Evolutionary conservation across 2,888 invertebrate species (phyloP), one percentile per base, ranked within the genome.

Genomic region (Orchesella flavescens): DNA sequence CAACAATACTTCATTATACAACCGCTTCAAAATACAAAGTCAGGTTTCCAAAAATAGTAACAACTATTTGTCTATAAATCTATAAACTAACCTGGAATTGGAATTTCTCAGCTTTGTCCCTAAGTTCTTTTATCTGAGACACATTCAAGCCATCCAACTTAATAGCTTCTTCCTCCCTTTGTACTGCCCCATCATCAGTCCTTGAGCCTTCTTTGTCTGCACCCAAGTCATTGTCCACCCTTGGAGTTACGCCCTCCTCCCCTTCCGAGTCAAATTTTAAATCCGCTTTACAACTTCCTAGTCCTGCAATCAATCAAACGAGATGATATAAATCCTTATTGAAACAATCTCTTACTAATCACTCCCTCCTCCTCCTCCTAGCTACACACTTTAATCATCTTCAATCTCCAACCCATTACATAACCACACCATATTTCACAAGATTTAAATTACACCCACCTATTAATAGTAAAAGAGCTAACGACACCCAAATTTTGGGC

Each of bases 101-200:
- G 90, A 93, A 95, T 90, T 95, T 96, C 90, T 96, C 95, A 0
- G 98, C 94, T 87, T 94, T 95, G 66, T 96, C 97, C 84, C 96
- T 92, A 63, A 99, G 91, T 91, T 98, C 96, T 89, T 96, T 96
- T 90, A 97, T 92, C 91, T 99, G 97, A 19, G 97, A 95, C 19
- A 96, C 96, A 91, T 95, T 98, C 83, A 99, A 92, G 2, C 96
- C 97, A 92, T 99, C 99, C 76, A 98, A 91, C 89, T 97, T 96
- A 88, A 99, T 98, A 0, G 98, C 96, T 91, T 99, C 98, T 90
- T 97, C 98, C 91, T 99, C 98, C 88, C 98, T 94, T 89, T 94
- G 91, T 57, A 97, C 93, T 5, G 94, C 94, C 91, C 98, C 97
- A 90, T 96, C 95, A 91, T 99, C 98, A 90, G 98, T 98, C 90